A percentile compares a stretch with the other conserved stretches of the same genome.
These are phyloP conservation scores for Asbolus verrucosus DNA, from an alignment of 1,140 invertebrate genomes.

Conservation along the genomic window DNA sequence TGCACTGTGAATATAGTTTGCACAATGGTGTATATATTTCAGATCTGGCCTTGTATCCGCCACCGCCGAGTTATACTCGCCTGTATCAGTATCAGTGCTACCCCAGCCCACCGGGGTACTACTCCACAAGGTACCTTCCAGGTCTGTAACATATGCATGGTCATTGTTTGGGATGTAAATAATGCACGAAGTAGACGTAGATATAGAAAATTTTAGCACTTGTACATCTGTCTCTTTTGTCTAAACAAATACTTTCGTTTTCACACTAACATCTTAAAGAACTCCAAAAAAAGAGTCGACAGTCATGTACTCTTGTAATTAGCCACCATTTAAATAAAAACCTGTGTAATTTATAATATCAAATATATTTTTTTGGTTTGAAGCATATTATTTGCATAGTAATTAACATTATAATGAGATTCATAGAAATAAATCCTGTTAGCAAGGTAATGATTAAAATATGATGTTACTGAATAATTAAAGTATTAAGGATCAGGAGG, in stretches of 20 bases:
- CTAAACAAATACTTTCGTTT: conserved; percentile 31
- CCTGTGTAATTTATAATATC: conserved; percentile 35
- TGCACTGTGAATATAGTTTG: conserved; percentile 53
- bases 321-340: conserved; percentile 23
- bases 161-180: conserved; percentile 49
- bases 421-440: conserved; percentile 19
- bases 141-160: conserved; percentile 59
- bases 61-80: conserved; percentile 69
- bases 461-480: not conserved
- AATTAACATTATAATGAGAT: conserved; percentile 33
- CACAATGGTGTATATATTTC: conserved; percentile 60
- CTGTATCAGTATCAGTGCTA: conserved; percentile 68
- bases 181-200: conserved; percentile 35
- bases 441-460: conserved; percentile 11
- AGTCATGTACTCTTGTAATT: conserved; percentile 16
- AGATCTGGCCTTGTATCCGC: conserved; percentile 67
- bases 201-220: conserved; percentile 20
- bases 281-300: not conserved
- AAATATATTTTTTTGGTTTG: not conserved
- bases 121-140: conserved; percentile 59
- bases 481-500: no score
- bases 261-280: conserved; percentile 36
- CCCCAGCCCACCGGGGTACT: conserved; percentile 64
- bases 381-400: conserved; percentile 25
- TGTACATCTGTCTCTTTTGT: not conserved